Evolutionary conservation across 2,888 invertebrate species (phyloP).

Genomic region (Melikaiella ostensackeni): DNA sequence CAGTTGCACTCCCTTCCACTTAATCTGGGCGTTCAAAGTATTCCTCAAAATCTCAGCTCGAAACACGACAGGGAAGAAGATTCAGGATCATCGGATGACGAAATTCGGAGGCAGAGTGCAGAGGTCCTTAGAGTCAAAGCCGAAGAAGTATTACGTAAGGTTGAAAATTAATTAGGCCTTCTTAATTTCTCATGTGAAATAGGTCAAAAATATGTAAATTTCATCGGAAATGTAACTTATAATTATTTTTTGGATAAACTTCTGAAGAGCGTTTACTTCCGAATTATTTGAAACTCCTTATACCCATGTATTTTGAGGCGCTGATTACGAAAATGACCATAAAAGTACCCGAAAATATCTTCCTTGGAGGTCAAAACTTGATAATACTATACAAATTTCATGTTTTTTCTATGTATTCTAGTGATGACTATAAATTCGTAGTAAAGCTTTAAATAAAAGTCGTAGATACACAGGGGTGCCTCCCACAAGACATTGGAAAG

Average conservation of each 20-base stretch:
- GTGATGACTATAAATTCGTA: no score
- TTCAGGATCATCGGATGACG: constrained; percentile 73
- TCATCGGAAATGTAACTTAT: background rate
- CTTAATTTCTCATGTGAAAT: background rate
- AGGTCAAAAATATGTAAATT: background rate
- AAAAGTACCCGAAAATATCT: no score
- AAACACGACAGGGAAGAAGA: constrained; percentile 72
- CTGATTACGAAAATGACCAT: no score
- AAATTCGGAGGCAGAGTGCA: constrained; percentile 73
- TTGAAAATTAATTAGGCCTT: constrained; percentile 66
- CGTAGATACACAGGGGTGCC: no score
- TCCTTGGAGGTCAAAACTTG: no score
- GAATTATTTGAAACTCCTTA: no score
- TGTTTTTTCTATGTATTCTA: no score
- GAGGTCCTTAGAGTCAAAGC: constrained; percentile 74
- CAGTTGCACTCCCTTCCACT: constrained; percentile 68
- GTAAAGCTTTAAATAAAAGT: no score
- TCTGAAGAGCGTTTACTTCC: background rate
- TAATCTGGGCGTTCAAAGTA: constrained; percentile 67
- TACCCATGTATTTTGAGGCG: no score
- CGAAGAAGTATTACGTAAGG: constrained; percentile 72
- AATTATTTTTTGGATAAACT: background rate
- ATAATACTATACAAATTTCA: no score
- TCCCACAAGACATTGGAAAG: no score
- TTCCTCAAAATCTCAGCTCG: constrained; percentile 74